A percentile compares a stretch with the other conserved stretches of the same genome.
Evolutionary conservation across 2,797 vertebrate species (phyloP).

Genomic region (Gobio occitaniae): DNA sequence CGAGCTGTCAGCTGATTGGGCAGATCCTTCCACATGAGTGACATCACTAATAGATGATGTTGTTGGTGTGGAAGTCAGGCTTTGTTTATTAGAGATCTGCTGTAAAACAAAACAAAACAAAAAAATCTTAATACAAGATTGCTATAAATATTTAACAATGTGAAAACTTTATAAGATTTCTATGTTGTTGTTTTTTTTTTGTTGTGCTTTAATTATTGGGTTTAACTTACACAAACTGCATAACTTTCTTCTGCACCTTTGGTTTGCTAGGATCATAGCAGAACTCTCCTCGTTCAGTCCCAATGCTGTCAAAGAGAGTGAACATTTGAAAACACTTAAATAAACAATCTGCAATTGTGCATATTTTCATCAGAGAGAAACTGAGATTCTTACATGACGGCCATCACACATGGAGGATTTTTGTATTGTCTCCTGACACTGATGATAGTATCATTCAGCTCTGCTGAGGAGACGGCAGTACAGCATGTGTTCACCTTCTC

Average conservation of each 20-base stretch:
- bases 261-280: slow-evolving; percentile 32
- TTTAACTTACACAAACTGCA: slow-evolving; percentile 46
- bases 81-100: background rate
- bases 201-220: background rate
- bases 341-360: background rate
- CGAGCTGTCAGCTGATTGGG: no score
- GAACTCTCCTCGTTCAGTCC: slow-evolving; percentile 39
- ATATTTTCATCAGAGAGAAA: background rate
- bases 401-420: slow-evolving; percentile 61
- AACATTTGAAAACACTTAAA: background rate
- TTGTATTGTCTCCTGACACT: background rate
- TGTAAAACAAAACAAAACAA: background rate
- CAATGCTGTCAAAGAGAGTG: slow-evolving; percentile 43
- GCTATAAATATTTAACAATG: background rate
- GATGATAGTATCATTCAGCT: slow-evolving; percentile 39
- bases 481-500: no score
- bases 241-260: slow-evolving; percentile 52
- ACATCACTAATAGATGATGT: no score
- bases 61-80: background rate
- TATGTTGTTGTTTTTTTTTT: background rate
- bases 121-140: background rate
- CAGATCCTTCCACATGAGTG: no score
- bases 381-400: slow-evolving; percentile 71
- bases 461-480: background rate
- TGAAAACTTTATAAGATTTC: background rate